Evolutionary conservation across 2,113 vertebrate genomes (phyloP), one percentile per base, ranked within the genome.

Genomic region (Sapajus apella): DNA sequence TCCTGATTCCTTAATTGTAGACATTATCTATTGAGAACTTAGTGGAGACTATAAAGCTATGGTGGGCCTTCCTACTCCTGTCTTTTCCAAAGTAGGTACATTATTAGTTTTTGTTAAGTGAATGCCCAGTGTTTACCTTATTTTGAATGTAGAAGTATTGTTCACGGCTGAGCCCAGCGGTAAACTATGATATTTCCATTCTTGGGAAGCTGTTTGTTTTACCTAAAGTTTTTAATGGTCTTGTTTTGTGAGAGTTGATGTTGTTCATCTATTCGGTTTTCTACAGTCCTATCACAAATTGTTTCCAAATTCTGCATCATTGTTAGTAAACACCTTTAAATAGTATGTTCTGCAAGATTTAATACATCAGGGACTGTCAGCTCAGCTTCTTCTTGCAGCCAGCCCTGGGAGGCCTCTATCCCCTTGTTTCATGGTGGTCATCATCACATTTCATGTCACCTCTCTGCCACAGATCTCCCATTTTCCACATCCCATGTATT

Each of bases 391-490:
- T 14, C 58, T 25, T 35, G 58, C 50, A 20, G 30, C 25, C 25
- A 32, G 4, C 32, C 35, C 37, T 64, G 27, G 12, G 61, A 13
- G 12, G 73, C 18, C n/a, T 37, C n/a, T 72, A 17, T 72, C 68
- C 8, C 35, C 4, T 20, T 37, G 55, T 40, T 8, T 10, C 2
- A 0, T 0, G 4, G 16, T 9, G 11, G 1, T 13, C n/a, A 27
- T 0, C 6, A 0, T 37, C 6, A 14, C 8, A 23, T 20, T 56
- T 70, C 47, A 32, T 0, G 23, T 37, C 8, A 2, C 32, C 55
- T 30, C 25, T 80, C 47, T 25, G 45, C 75, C 68, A 14, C 1
- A 0, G 4, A 1, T 40, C 68, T 12, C 40, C 55, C 47, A 6
- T 58, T 52, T 40, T 61, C 61, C 43, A 12, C 30, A 21, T 8